Evolutionary conservation across 2,113 vertebrate genomes (phyloP).

Genomic region (Nesoenas mayeri): DNA sequence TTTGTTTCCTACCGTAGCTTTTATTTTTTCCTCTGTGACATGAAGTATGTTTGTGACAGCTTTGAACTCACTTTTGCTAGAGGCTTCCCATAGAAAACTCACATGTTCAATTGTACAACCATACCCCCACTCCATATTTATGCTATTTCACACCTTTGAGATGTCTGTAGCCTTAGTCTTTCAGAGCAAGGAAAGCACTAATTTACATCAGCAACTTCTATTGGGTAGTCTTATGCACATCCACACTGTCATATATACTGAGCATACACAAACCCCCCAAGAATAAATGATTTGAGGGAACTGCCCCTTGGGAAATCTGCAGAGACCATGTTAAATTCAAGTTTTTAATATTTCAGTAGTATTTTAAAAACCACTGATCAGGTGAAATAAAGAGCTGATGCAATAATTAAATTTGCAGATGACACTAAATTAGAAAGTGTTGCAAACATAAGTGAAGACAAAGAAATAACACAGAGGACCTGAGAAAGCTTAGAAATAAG

Average conservation of each 20-base stretch:
- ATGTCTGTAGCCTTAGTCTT: neutral
- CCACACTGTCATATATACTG: neutral
- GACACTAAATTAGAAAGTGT: slow-evolving; percentile 19
- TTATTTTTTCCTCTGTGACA: neutral
- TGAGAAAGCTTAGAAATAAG: slow-evolving; percentile 44
- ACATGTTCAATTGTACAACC: neutral
- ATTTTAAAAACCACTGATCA: slow-evolving; percentile 20
- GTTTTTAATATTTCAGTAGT: neutral
- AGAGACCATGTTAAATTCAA: neutral
- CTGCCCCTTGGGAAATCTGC: neutral
- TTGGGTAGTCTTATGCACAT: neutral
- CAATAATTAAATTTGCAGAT: slow-evolving; percentile 48
- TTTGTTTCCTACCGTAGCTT: neutral
- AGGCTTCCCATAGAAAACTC: neutral
- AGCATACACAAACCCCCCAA: neutral
- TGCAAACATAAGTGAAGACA: neutral
- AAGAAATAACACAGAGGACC: slow-evolving; percentile 17
- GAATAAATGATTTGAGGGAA: neutral
- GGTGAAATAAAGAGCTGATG: neutral
- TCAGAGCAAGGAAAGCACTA: neutral
- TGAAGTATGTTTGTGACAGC: neutral
- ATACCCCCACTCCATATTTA: neutral
- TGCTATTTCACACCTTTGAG: neutral
- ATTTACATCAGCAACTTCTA: neutral
- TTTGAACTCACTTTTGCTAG: neutral